These are phyloP conservation scores for Nothura maculosa DNA, from an alignment of 2,797 vertebrate species.

Conservation along the genomic window DNA sequence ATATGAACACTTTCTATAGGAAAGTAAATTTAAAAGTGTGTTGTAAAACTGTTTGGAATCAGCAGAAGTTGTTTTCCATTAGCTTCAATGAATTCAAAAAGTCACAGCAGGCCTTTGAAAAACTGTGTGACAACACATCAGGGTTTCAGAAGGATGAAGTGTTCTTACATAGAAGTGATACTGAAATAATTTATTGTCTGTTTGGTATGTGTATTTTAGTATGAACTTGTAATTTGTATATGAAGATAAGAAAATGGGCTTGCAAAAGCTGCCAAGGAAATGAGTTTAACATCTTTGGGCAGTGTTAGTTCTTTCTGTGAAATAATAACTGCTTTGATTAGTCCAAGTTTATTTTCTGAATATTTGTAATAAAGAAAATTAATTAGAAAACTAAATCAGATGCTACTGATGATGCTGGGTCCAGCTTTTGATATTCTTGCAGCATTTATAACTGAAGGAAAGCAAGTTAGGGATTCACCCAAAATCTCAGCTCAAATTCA, in stretches of 20 bases:
- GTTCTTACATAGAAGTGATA: neutral
- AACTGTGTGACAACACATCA: neutral
- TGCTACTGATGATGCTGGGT: neutral
- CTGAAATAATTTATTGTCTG: neutral
- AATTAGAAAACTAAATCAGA: slow-evolving; percentile 70
- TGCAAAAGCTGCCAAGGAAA: neutral
- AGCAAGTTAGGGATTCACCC: neutral
- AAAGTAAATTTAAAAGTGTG: neutral
- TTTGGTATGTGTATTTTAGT: slow-evolving; percentile 23
- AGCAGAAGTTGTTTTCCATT: neutral
- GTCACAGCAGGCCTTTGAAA: neutral
- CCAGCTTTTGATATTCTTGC: slow-evolving; percentile 6
- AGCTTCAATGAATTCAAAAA: neutral
- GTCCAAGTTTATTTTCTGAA: slow-evolving; percentile 55
- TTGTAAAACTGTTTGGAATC: neutral
- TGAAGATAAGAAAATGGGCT: slow-evolving; percentile 48
- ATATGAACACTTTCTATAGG: neutral
- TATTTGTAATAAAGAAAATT: slow-evolving; percentile 63
- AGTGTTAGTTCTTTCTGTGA: slow-evolving; percentile 55
- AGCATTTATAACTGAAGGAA: slow-evolving; percentile 31
- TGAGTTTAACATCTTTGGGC: slow-evolving; percentile 35
- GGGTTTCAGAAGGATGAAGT: neutral
- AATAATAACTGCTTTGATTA: slow-evolving; percentile 66
- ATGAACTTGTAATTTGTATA: slow-evolving; percentile 44
- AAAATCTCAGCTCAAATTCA: neutral